Conservation (phyloP, 2,113 vertebrate genomes). For the Sinosuthora webbiana region DNA sequence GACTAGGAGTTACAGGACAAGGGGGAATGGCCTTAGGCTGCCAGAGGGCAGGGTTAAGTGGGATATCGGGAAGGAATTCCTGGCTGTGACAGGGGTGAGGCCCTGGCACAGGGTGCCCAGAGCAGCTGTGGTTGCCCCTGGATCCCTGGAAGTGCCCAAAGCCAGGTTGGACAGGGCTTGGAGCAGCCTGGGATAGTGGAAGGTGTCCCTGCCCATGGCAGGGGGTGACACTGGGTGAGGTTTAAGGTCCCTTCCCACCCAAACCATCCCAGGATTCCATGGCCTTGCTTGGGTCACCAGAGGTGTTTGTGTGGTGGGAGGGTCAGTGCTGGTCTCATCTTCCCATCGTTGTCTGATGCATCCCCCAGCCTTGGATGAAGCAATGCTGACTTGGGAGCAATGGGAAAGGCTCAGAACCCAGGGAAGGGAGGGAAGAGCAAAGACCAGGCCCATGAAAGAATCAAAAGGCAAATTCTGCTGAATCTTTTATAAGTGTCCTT, state of each 20-base stretch:
- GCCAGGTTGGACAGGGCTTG: neutral
- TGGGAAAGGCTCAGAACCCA: neutral
- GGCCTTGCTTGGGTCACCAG: neutral
- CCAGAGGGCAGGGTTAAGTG: neutral
- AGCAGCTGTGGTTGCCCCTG: neutral
- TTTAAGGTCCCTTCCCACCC: neutral
- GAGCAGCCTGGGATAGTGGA: neutral
- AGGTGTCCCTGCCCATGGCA: neutral
- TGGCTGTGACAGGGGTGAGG: neutral
- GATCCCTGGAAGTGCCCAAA: neutral
- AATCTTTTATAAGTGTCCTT: neutral
- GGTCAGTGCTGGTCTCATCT: neutral
- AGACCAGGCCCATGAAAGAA: neutral
- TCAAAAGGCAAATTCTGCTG: neutral
- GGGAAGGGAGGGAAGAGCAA: neutral
- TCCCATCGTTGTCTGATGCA: neutral
- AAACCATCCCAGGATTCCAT: rapidly evolving
- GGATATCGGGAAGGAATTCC: neutral
- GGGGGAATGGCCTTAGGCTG: neutral
- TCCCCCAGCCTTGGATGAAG: neutral
- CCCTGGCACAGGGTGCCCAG: neutral
- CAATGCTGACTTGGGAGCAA: neutral
- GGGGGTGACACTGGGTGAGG: neutral
- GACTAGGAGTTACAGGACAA: neutral
- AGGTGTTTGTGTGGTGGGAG: too few species aligned